Conservation (phyloP, 1,140 invertebrate species). For the Lasioglossum albipes region DNA sequence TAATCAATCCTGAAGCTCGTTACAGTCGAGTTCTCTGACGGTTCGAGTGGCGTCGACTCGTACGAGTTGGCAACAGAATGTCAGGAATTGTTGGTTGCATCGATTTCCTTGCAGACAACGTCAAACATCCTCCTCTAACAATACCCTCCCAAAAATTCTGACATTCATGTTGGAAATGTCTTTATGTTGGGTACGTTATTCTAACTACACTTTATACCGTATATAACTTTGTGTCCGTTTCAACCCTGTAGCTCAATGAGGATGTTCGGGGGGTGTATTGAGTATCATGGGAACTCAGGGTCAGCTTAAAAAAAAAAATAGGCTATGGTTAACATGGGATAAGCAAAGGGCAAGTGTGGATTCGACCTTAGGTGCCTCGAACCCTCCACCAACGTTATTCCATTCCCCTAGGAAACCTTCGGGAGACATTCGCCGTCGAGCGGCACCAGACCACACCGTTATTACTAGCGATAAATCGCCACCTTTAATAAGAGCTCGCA, state of each 20-base stretch:
- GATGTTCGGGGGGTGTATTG: too few species aligned
- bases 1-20: constrained; percentile 73
- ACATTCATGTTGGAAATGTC: too few species aligned
- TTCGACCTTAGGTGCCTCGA: not conserved
- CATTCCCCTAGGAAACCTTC: constrained; percentile 41
- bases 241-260: too few species aligned
- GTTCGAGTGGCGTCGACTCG: constrained; percentile 59
- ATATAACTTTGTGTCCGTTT: too few species aligned
- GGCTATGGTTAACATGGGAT: not conserved
- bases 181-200: too few species aligned
- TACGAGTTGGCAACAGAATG: constrained; percentile 60
- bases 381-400: constrained; percentile 17
- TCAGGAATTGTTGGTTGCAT: constrained; percentile 69
- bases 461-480: constrained; percentile 79
- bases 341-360: not conserved
- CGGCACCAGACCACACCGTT: constrained; percentile 76
- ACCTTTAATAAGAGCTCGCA: constrained; percentile 78
- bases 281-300: too few species aligned
- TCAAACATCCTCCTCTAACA: too few species aligned
- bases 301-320: too few species aligned
- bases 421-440: constrained; percentile 67
- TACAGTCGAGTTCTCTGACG: constrained; percentile 55
- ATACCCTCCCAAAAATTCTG: too few species aligned
- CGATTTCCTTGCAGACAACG: not conserved
- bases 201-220: too few species aligned